These are phyloP conservation scores for Agonopterix alstromeriana DNA, from an alignment of 2,888 invertebrate species.

Conservation along the genomic window DNA sequence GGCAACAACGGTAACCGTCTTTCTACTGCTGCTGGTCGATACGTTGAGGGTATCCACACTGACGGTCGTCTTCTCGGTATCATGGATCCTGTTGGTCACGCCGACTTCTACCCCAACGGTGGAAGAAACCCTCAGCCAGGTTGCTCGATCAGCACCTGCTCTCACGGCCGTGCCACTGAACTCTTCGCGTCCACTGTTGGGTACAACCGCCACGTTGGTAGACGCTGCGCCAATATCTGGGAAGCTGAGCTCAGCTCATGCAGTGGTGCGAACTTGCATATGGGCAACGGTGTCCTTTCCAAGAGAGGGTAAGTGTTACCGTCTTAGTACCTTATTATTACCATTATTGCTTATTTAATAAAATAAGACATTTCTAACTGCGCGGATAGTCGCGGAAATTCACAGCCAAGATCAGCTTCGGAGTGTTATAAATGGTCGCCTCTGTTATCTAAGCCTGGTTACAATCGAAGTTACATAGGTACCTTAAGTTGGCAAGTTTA, in stretches of 20 bases:
- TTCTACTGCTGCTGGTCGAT: constrained; percentile 20
- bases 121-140: constrained; percentile 31
- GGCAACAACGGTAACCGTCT: constrained; percentile 24
- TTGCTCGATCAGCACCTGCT: constrained; percentile 14
- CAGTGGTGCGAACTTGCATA: constrained; percentile 16
- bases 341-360: background rate
- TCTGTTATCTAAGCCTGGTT: too few relatives aligned
- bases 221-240: constrained; percentile 19
- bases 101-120: constrained; percentile 39
- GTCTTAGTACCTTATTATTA: background rate
- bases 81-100: constrained; percentile 24
- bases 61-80: constrained; percentile 34
- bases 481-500: too few relatives aligned
- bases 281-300: constrained; percentile 25
- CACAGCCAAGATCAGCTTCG: too few relatives aligned
- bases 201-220: constrained; percentile 20
- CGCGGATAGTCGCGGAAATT: too few relatives aligned
- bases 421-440: too few relatives aligned
- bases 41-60: constrained; percentile 40
- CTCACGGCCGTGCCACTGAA: constrained; percentile 5
- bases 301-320: constrained; percentile 13
- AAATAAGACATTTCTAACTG: too few relatives aligned
- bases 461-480: too few relatives aligned
- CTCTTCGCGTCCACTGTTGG: constrained; percentile 22
- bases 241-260: constrained; percentile 21